A percentile compares a stretch with the other conserved stretches of the same genome.
Conservation (phyloP, 2,797 vertebrate species). For the Parauchenoglanis punctatus region DNA sequence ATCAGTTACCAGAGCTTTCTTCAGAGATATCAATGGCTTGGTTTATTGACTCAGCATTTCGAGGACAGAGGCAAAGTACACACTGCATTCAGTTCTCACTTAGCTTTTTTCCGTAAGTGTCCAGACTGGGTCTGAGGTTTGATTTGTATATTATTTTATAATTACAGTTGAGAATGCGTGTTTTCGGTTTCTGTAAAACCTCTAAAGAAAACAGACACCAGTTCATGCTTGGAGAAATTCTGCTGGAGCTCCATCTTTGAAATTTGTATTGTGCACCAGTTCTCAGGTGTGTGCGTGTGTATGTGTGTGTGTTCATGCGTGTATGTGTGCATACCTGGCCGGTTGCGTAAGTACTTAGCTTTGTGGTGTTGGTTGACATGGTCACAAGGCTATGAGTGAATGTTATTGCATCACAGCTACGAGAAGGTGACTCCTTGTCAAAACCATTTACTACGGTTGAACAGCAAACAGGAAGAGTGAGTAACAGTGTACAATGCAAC, state of each 20-base stretch:
- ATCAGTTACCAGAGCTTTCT: neutral
- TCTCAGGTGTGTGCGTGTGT: neutral
- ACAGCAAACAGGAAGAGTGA: neutral
- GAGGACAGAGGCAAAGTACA: slow-evolving; percentile 16
- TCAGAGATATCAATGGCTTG: neutral
- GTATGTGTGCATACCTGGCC: slow-evolving; percentile 13
- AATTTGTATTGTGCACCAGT: neutral
- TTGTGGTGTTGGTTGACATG: slow-evolving; percentile 34
- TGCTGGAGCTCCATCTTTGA: neutral
- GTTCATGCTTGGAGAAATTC: neutral
- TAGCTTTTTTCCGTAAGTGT: neutral
- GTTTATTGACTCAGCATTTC: slow-evolving; percentile 25
- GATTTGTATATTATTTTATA: neutral
- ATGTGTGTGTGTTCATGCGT: neutral
- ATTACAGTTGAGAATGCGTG: neutral
- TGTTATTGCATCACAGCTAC: slow-evolving; percentile 10
- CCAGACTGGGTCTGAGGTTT: neutral
- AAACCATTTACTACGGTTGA: neutral
- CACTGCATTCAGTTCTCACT: neutral
- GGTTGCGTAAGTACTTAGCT: slow-evolving; percentile 11
- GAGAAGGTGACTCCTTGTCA: neutral
- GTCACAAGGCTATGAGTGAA: neutral
- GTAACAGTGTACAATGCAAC: neutral
- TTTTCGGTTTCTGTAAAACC: neutral
- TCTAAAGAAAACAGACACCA: neutral